A percentile compares a stretch with the other conserved stretches of the same genome.
Conservation (phyloP, 2,888 invertebrate species). For the Lasioglossum lativentre region DNA sequence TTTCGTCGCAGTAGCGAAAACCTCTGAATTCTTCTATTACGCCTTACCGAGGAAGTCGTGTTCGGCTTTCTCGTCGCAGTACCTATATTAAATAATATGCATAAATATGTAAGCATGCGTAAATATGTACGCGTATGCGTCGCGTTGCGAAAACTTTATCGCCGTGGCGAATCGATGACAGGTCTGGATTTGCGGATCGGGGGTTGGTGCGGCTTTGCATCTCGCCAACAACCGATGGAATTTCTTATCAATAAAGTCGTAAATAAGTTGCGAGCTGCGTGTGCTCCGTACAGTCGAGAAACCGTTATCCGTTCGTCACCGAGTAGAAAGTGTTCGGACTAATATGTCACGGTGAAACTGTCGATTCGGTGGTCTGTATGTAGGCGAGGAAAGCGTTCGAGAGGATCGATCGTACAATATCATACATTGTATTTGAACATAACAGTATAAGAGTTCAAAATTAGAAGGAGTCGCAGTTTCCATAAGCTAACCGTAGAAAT, state of each 20-base stretch:
- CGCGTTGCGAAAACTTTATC: neutral
- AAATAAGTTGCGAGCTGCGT: neutral
- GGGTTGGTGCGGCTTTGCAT: neutral
- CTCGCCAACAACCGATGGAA: neutral
- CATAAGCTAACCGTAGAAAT: neutral
- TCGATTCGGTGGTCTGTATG: neutral
- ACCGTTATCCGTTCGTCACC: constrained; percentile 11
- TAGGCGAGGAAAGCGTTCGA: constrained; percentile 5
- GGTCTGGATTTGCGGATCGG: neutral
- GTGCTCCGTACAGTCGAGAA: neutral
- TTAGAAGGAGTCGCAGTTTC: neutral
- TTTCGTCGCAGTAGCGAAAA: neutral
- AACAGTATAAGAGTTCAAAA: neutral
- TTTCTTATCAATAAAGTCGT: constrained; percentile 10
- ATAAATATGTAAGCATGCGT: neutral
- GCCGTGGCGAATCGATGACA: neutral
- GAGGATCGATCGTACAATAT: neutral
- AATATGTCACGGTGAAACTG: constrained; percentile 7
- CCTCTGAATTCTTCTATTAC: neutral
- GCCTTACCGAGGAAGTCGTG: neutral
- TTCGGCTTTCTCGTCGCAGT: neutral
- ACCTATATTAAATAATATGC: neutral
- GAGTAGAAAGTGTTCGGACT: constrained; percentile 18
- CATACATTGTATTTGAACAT: neutral
- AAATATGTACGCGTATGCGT: neutral